Percentiles rank a stretch among this genome's conserved stretches.
phyloP scores from a whole-genome alignment of 2,888 invertebrate genomes.

The Tipula confusa region DNA sequence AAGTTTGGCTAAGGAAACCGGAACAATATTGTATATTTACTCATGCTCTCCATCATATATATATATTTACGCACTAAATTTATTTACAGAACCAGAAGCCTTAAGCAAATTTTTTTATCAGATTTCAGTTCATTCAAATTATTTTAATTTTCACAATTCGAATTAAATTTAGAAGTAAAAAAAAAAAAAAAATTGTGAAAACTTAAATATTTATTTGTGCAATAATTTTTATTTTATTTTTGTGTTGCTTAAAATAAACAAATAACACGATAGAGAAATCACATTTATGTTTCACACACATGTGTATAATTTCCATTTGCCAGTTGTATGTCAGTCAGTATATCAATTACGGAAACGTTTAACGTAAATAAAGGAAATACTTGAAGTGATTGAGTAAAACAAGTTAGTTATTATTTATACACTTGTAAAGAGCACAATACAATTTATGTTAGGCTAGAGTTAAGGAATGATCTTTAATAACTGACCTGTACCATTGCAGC shows the following conservation, averaged over 20 bases:
- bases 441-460: background rate
- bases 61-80: background rate
- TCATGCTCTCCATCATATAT: no score
- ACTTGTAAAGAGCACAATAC: background rate
- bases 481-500: background rate
- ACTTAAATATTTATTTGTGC: background rate
- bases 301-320: slow-evolving; percentile 3
- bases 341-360: background rate
- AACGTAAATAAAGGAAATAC: background rate
- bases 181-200: background rate
- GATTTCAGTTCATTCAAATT: background rate
- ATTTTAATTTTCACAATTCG: background rate
- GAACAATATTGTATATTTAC: background rate
- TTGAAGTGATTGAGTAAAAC: background rate
- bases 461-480: background rate
- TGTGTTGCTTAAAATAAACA: background rate
- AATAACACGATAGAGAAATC: background rate
- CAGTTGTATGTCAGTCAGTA: slow-evolving; percentile 25
- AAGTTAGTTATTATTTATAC: background rate
- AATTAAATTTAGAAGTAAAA: background rate
- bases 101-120: background rate
- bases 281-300: background rate
- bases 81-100: background rate
- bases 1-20: background rate
- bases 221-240: background rate